Evolutionary conservation across 2,797 vertebrate species (phyloP).

Genomic region (Halcyon leucocephala): DNA sequence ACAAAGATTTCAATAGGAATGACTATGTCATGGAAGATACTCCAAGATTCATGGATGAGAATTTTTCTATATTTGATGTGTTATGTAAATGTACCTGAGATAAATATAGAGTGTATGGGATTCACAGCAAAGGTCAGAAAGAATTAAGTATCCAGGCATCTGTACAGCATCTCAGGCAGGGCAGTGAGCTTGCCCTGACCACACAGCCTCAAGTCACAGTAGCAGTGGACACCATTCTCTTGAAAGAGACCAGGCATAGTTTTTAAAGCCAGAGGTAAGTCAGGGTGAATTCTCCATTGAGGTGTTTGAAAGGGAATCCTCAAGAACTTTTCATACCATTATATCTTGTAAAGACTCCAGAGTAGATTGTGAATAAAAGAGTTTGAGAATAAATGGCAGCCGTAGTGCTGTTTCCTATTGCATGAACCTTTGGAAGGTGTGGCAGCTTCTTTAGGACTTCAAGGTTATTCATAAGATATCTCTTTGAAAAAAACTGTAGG

Average conservation of each 20-base stretch:
- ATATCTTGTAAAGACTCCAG: not conserved
- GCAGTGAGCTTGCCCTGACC: not conserved
- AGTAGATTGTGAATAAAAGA: not conserved
- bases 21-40: not conserved
- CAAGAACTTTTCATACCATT: not conserved
- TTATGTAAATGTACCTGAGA: accelerated
- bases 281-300: not conserved
- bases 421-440: not conserved
- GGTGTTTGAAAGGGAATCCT: not conserved
- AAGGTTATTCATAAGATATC: not conserved
- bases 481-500: not conserved
- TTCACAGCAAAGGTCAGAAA: not conserved
- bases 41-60: not conserved
- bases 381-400: not conserved
- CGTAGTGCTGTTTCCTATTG: not conserved
- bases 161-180: accelerated
- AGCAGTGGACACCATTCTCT: not conserved
- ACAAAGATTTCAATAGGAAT: not conserved
- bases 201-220: not conserved
- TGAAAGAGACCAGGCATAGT: not conserved
- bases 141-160: not conserved
- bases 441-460: not conserved
- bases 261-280: not conserved
- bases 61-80: not conserved
- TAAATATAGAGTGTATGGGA: not conserved